Percentiles rank a stretch among this genome's conserved stretches.
Evolutionary conservation across 1,140 invertebrate species (phyloP).

Genomic region (Aphaenogaster ashmeadi): DNA sequence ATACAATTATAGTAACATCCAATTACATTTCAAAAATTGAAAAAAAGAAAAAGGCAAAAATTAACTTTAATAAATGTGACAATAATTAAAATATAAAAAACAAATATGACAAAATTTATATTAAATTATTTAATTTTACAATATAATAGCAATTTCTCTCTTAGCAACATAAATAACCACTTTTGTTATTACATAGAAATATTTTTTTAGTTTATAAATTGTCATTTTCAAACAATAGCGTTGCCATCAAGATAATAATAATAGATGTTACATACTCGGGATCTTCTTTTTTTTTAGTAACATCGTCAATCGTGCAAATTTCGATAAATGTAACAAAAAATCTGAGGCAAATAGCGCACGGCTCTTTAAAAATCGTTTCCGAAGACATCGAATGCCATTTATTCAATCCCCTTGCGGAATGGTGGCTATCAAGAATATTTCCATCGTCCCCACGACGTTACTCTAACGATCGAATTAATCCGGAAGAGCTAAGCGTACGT

Average conservation of each 20-base stretch:
- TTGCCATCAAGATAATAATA: background rate
- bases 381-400: background rate
- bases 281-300: background rate
- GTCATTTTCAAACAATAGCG: background rate
- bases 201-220: background rate
- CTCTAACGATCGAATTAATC: slow-evolving; percentile 28
- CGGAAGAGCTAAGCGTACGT: slow-evolving; percentile 20
- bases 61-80: background rate
- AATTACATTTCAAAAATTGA: background rate
- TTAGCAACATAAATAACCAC: background rate
- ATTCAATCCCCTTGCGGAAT: background rate
- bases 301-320: background rate
- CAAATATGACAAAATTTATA: background rate
- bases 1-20: background rate
- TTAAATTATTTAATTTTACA: slow-evolving; percentile 1
- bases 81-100: slow-evolving; percentile 17
- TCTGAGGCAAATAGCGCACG: background rate
- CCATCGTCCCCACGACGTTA: background rate
- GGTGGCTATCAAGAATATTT: background rate
- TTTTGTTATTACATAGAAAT: background rate
- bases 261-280: background rate
- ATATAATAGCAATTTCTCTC: background rate
- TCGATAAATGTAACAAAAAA: background rate
- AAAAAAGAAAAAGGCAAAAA: background rate
- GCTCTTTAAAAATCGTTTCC: background rate